Percentiles rank a stretch among this genome's conserved stretches.
These are phyloP conservation scores for Synanthedon andrenaeformis DNA, from an alignment of 2,888 invertebrate species.

Conservation along the genomic window DNA sequence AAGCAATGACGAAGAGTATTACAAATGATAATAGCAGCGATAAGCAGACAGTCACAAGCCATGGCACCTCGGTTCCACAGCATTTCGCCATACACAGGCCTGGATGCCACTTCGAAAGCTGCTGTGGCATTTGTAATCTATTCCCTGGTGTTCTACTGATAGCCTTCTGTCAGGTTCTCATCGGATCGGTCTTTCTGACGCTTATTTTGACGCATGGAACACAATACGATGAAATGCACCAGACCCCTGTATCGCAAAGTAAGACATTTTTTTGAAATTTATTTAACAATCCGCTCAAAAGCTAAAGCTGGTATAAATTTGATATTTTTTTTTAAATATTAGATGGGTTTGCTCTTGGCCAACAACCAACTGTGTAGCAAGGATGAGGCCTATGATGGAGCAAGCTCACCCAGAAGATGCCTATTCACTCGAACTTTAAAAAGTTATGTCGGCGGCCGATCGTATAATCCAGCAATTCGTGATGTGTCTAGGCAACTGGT, in stretches of 20 bases:
- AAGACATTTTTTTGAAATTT: slow-evolving; percentile 13
- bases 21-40: slow-evolving; percentile 22
- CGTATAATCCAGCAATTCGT: no score
- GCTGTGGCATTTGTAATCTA: slow-evolving; percentile 57
- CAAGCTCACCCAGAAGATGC: no score
- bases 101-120: slow-evolving; percentile 57
- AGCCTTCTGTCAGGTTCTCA: slow-evolving; percentile 49
- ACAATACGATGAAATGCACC: slow-evolving; percentile 53
- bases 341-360: no score
- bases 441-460: no score
- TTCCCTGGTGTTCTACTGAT: slow-evolving; percentile 58
- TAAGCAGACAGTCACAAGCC: slow-evolving; percentile 13
- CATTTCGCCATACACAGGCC: slow-evolving; percentile 51
- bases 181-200: slow-evolving; percentile 45
- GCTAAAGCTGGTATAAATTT: no score
- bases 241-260: slow-evolving; percentile 36
- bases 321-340: no score
- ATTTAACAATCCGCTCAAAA: no score
- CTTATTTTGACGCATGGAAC: slow-evolving; percentile 42
- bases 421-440: no score
- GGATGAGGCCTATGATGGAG: no score
- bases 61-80: slow-evolving; percentile 42
- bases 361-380: no score
- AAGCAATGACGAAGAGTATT: slow-evolving; percentile 25
- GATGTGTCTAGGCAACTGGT: no score